Base-by-base conservation (phyloP, 1,140 invertebrate genomes). In the Leptestheria dahalacensis region DNA sequence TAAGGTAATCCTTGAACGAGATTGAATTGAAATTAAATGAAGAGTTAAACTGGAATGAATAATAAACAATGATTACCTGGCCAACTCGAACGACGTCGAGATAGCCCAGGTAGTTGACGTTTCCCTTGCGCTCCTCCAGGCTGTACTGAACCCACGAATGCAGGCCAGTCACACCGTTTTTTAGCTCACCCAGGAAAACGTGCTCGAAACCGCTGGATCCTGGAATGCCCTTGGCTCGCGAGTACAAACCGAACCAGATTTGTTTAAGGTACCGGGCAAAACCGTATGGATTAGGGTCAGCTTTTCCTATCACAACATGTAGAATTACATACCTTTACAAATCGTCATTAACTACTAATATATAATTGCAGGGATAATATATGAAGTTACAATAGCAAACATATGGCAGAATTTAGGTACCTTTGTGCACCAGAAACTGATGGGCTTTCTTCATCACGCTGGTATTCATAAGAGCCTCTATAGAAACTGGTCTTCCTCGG, bases 151-250 rank as follows among this genome's bases (percentile, higher is more conserved):
- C 21, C 59, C 53, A 55, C 24, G 52, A 92, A 68, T 93, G 89
- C 56, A 93, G 74, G 10, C 90, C 90, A 9, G 75, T 68, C 33
- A 91, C 68, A 20, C 78, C 72, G 65, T 81, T 80, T 72, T 88
- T 84, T 0, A 88, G 72, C 76, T 93, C 89, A 0, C 86, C 83
- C 1, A 93, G 73, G 68, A 92, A 92, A 26, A 88, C 78, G 65
- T 92, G 89, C 69, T 92, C 89, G 67, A 92, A 92, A 1, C 85
- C 88, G 21, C 82, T 84, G 63, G 86, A 89, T 21, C 85, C 82
- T 11, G 85, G 80, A 68, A 79, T 83, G n/a, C 83, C 82, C 64
- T 78, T 77, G 0, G 84, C 84, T 60, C 88, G 74, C 1, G 86
- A 83, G 67, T 89, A 92, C 61, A 89, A 73, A 3, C 79, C 64